Evolutionary conservation across 1,140 invertebrate species (phyloP).

Genomic region (Triops cancriformis): DNA sequence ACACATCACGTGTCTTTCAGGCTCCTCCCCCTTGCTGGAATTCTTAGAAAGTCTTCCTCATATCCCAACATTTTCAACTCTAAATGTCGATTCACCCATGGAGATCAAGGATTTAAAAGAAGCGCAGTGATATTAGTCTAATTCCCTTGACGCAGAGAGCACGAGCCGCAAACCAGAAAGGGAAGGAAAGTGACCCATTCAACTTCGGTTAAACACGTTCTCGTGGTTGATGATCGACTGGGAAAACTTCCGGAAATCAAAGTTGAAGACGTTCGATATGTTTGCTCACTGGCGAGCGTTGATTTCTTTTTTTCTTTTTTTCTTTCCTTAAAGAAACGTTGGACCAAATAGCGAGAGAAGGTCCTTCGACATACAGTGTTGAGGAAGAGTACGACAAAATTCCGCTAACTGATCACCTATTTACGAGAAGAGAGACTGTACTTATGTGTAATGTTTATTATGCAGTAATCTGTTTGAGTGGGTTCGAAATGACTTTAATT

Average conservation of each 20-base stretch:
- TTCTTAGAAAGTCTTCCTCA: not conserved
- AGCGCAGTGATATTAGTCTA: constrained; percentile 7
- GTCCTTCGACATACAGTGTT: not conserved
- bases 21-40: not conserved
- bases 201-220: not conserved
- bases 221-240: not conserved
- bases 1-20: constrained; percentile 13
- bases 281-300: not conserved
- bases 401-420: not conserved
- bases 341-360: not conserved
- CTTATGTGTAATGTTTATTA: constrained; percentile 1
- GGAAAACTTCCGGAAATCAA: not conserved
- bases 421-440: not conserved
- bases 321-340: not conserved
- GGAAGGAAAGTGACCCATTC: not conserved
- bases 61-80: not conserved
- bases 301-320: not conserved
- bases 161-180: not conserved
- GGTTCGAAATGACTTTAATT: not conserved
- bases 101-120: not conserved
- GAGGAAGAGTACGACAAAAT: not conserved
- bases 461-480: not conserved
- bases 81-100: not conserved
- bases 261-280: not conserved
- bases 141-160: not conserved